Percentiles rank a stretch among this genome's conserved stretches.
Conservation (phyloP, 2,888 invertebrate species). For the Andrena trimmerana region DNA sequence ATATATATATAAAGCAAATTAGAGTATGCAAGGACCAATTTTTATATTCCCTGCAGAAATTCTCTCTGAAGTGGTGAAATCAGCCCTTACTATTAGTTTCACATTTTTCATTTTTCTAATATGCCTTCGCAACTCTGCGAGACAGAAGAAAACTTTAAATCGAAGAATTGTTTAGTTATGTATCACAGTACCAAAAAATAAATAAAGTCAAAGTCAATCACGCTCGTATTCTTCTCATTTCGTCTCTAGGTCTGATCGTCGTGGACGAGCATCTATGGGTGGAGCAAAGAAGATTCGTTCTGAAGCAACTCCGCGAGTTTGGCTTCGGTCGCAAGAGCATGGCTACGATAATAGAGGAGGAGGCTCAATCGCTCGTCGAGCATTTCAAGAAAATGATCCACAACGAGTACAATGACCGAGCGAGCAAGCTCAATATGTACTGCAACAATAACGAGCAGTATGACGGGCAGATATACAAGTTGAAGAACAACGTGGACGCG, state of each 20-base stretch:
- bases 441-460: constrained; percentile 7
- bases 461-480: constrained; percentile 76
- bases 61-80: too few relatives aligned
- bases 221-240: background rate
- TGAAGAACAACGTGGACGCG: constrained; percentile 66
- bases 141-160: too few relatives aligned
- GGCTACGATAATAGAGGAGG: constrained; percentile 90
- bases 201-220: too few relatives aligned
- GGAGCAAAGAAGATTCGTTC: constrained; percentile 91
- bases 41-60: too few relatives aligned
- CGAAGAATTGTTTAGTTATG: too few relatives aligned
- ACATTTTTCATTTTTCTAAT: too few relatives aligned
- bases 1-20: too few relatives aligned
- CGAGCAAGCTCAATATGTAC: background rate
- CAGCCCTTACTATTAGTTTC: too few relatives aligned
- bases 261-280: constrained; percentile 91
- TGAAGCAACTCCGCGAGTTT: constrained; percentile 92
- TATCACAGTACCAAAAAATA: too few relatives aligned
- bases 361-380: constrained; percentile 89
- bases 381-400: constrained; percentile 81
- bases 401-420: constrained; percentile 22
- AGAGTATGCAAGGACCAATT: too few relatives aligned
- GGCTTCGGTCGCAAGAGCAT: constrained; percentile 93
- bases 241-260: constrained; percentile 87
- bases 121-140: too few relatives aligned